phyloP scores from a whole-genome alignment of 2,797 vertebrate genomes.

The Alcedo quadribrachys region DNA sequence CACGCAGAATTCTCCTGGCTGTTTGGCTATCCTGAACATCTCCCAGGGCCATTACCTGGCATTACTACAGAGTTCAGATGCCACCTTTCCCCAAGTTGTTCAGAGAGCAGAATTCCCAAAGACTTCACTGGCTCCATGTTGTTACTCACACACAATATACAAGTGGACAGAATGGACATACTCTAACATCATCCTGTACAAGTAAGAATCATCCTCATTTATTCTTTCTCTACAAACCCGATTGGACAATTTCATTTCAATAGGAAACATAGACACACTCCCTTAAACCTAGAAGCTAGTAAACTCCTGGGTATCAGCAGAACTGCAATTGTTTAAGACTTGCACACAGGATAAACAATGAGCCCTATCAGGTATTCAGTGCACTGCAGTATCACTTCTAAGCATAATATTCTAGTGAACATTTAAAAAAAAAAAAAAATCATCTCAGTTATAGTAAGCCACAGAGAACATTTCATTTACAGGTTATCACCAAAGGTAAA shows the following conservation, averaged over 20 bases:
- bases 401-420: background rate
- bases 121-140: background rate
- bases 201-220: background rate
- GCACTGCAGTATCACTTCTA: background rate
- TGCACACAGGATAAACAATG: accelerated
- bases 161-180: accelerated
- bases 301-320: background rate
- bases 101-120: background rate
- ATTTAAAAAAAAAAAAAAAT: background rate
- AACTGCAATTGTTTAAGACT: background rate
- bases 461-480: background rate
- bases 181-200: background rate
- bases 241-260: background rate
- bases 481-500: background rate
- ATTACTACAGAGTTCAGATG: background rate
- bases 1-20: background rate
- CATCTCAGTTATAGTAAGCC: background rate
- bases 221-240: background rate
- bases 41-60: background rate
- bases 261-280: accelerated
- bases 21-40: background rate
- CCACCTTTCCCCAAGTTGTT: background rate
- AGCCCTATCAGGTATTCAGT: background rate
- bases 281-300: background rate
- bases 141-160: accelerated